Evolutionary conservation across 92 coral and sea anemone genomes (phyloP).

Genomic region (Palythoa caribaeorum): DNA sequence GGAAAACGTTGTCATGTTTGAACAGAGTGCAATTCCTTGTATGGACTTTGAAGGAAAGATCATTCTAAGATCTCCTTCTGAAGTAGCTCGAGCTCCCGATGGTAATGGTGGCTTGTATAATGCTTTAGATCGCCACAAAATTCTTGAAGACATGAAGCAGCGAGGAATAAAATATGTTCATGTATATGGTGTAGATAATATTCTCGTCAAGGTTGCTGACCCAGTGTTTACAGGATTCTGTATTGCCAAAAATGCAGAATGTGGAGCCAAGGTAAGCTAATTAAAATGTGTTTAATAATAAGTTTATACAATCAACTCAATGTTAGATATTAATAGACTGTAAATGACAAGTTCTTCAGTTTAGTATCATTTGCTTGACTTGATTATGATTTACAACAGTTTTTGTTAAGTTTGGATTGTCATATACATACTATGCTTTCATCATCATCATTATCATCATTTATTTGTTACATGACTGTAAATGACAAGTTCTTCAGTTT

Average conservation of each 20-base stretch:
- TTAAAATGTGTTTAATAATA: not conserved
- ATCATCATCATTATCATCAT: too few relatives aligned
- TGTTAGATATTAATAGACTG: too few relatives aligned
- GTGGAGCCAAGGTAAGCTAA: slow-evolving; percentile 91
- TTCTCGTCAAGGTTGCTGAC: slow-evolving; percentile 95
- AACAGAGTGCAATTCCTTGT: slow-evolving; percentile 92
- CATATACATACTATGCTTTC: too few relatives aligned
- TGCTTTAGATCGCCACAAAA: slow-evolving; percentile 61
- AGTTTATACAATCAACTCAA: too few relatives aligned
- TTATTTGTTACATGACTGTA: too few relatives aligned
- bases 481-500: too few relatives aligned
- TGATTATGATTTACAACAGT: too few relatives aligned
- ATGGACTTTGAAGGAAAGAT: slow-evolving; percentile 87
- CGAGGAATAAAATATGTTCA: slow-evolving; percentile 89
- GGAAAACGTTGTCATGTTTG: slow-evolving; percentile 82
- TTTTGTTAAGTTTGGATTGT: too few relatives aligned
- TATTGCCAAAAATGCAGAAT: slow-evolving; percentile 77
- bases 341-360: too few relatives aligned
- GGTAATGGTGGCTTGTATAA: slow-evolving; percentile 98
- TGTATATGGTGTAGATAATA: slow-evolving; percentile 95
- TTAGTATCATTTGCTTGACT: too few relatives aligned
- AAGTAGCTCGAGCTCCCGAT: slow-evolving; percentile 96
- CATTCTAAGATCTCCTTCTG: slow-evolving; percentile 78
- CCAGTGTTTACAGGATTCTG: slow-evolving; percentile 96
- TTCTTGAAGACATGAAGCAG: slow-evolving; percentile 74